Conservation (phyloP, 2,888 invertebrate genomes). For the Catotricha subobsoleta region DNA sequence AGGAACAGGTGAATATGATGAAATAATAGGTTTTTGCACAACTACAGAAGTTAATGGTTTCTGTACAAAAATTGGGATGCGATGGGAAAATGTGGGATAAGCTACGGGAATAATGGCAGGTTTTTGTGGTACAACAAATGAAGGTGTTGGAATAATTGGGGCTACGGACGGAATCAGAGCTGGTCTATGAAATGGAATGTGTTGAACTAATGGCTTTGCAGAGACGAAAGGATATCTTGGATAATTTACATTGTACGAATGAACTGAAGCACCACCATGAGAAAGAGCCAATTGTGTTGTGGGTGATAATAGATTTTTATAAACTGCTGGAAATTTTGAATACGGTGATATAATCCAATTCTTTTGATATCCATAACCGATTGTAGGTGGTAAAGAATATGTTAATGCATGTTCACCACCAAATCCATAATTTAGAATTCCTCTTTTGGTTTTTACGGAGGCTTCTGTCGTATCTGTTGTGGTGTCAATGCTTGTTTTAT, state of each 20-base stretch:
- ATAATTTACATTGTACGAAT: background rate
- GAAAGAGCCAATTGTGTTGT: background rate
- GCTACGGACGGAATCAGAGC: background rate
- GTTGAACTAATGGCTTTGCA: background rate
- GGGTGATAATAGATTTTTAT: background rate
- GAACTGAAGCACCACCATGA: slow-evolving; percentile 1
- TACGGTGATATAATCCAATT: background rate
- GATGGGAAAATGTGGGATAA: background rate
- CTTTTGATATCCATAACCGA: background rate
- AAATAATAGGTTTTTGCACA: background rate
- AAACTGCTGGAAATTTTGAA: background rate
- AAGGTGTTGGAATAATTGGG: background rate
- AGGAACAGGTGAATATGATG: background rate
- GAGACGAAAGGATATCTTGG: background rate
- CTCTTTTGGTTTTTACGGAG: background rate
- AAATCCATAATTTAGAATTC: background rate
- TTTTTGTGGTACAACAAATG: background rate
- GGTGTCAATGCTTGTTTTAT: too few species aligned
- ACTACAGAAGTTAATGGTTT: background rate
- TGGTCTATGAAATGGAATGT: too few species aligned
- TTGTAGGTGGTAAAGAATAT: background rate
- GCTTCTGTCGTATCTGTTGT: too few species aligned
- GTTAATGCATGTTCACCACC: background rate
- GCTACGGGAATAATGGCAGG: background rate
- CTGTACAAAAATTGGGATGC: background rate